phyloP scores from a whole-genome alignment of 1,140 invertebrate species.

The Steinernema khuongi region DNA sequence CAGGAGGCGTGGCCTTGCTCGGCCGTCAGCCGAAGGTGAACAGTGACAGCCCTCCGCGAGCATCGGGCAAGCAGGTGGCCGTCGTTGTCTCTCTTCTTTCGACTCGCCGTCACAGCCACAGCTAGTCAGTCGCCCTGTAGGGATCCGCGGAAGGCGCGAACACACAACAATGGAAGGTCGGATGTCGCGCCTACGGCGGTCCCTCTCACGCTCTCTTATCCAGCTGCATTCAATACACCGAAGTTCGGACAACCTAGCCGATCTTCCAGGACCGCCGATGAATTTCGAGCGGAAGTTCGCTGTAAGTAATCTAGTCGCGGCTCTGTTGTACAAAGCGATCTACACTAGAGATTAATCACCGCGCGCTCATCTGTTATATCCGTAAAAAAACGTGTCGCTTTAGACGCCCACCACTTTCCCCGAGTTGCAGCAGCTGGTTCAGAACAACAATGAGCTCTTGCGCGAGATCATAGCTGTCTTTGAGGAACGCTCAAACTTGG shows the following conservation, averaged over 20 bases:
- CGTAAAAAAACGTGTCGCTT: conserved; percentile 15
- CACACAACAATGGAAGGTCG: conserved; percentile 29
- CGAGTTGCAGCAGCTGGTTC: conserved; percentile 28
- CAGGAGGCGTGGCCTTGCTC: background rate
- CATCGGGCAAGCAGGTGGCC: background rate
- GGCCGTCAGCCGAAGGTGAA: background rate
- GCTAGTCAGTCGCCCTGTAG: background rate
- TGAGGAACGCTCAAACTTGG: conserved; percentile 38
- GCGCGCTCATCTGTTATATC: background rate
- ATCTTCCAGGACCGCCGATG: background rate
- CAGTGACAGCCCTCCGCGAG: conserved; percentile 4
- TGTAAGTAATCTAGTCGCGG: conserved; percentile 16
- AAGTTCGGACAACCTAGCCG: background rate
- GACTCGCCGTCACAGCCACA: background rate
- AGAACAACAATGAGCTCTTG: conserved; percentile 34
- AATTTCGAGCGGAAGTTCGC: conserved; percentile 27
- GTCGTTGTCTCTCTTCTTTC: background rate
- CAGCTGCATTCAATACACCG: conserved; percentile 20
- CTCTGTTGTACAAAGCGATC: conserved; percentile 8
- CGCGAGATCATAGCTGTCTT: conserved; percentile 34
- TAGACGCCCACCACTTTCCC: conserved; percentile 32
- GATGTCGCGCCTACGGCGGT: conserved; percentile 34
- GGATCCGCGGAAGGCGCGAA: background rate
- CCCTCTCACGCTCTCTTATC: conserved; percentile 32
- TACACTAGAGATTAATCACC: conserved; percentile 12